A percentile compares a stretch with the other conserved stretches of the same genome.
Evolutionary conservation across 2,113 vertebrate genomes (phyloP).

Genomic region (Orthonyx spaldingii): DNA sequence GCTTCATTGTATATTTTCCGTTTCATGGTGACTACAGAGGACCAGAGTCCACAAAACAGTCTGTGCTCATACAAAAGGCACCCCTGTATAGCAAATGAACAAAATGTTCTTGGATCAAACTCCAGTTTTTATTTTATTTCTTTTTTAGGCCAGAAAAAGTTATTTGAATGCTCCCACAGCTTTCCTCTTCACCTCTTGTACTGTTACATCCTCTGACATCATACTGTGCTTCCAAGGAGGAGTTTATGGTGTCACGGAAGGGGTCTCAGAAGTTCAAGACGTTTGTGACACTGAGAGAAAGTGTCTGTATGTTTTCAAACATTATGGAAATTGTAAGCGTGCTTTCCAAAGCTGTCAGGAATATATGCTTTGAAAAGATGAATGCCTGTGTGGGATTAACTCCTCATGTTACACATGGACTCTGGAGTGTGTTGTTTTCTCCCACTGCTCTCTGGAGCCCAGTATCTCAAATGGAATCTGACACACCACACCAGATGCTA

Average conservation of each 20-base stretch:
- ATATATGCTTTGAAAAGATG: constrained; percentile 56
- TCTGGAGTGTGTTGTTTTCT: constrained; percentile 57
- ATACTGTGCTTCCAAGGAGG: constrained; percentile 59
- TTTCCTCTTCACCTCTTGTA: constrained; percentile 64
- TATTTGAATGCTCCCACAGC: constrained; percentile 70
- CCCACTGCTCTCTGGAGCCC: constrained; percentile 39
- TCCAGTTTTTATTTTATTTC: constrained; percentile 62
- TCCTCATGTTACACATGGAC: constrained; percentile 61
- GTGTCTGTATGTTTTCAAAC: constrained; percentile 63
- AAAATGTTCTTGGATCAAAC: constrained; percentile 72
- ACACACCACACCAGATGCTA: constrained; percentile 46
- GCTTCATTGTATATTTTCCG: constrained; percentile 65
- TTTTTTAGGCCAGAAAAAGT: constrained; percentile 66
- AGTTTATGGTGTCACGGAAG: constrained; percentile 63
- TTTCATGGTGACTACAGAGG: constrained; percentile 65
- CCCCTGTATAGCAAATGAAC: constrained; percentile 68
- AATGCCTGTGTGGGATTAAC: constrained; percentile 65
- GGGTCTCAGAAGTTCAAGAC: constrained; percentile 54
- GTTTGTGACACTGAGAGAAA: constrained; percentile 50
- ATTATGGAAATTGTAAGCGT: constrained; percentile 60
- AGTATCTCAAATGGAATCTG: constrained; percentile 55
- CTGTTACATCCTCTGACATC: constrained; percentile 63
- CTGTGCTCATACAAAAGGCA: constrained; percentile 67
- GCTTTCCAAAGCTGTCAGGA: constrained; percentile 50
- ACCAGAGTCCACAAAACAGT: constrained; percentile 71